phyloP scores from a whole-genome alignment of 2,888 invertebrate species.

The Orthonychiurus folsomi region DNA sequence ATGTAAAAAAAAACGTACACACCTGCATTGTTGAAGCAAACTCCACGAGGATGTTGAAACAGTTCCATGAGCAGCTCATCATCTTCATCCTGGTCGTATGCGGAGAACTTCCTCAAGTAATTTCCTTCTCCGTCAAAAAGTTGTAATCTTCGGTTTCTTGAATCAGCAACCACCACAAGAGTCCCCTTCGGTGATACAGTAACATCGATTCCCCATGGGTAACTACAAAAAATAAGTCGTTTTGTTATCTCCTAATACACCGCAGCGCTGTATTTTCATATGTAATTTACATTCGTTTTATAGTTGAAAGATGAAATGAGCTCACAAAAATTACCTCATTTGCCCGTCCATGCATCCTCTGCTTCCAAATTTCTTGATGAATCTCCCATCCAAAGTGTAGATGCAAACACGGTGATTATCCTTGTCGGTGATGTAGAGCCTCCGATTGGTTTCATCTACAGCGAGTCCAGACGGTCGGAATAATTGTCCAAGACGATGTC shows the following conservation, averaged over 20 bases:
- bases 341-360: slow-evolving; percentile 55
- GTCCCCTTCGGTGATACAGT: slow-evolving; percentile 22
- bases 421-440: slow-evolving; percentile 19
- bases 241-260: too few relatives aligned
- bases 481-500: too few relatives aligned
- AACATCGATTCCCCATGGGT: slow-evolving; percentile 35
- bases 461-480: slow-evolving; percentile 28
- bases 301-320: too few relatives aligned
- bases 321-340: too few relatives aligned
- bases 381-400: slow-evolving; percentile 56
- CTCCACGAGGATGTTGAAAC: slow-evolving; percentile 28
- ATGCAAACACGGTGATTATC: slow-evolving; percentile 20
- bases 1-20: not conserved
- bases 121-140: slow-evolving; percentile 20
- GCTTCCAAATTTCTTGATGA: slow-evolving; percentile 49
- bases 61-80: too few relatives aligned
- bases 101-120: not conserved
- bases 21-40: slow-evolving; percentile 24
- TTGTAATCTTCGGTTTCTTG: slow-evolving; percentile 33
- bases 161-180: slow-evolving; percentile 28
- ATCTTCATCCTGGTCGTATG: too few relatives aligned
- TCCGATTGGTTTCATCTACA: slow-evolving; percentile 14
- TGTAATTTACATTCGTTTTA: too few relatives aligned
- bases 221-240: too few relatives aligned
- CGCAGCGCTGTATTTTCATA: too few relatives aligned